Evolutionary conservation across 2,888 invertebrate genomes (phyloP), one percentile per base, ranked within the genome.

Genomic region (Pegoplata infirma): DNA sequence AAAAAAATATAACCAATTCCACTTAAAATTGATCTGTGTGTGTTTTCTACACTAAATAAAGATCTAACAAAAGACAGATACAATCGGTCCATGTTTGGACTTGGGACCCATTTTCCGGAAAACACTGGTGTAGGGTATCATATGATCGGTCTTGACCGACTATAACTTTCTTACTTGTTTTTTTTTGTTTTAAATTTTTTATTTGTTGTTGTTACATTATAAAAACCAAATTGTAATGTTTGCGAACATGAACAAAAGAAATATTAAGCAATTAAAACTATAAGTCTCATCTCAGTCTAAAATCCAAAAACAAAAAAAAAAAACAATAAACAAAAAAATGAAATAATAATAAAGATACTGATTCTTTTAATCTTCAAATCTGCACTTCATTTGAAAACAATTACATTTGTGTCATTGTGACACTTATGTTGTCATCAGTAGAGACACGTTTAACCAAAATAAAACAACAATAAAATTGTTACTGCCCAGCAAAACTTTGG

Each of bases 351-450:
- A 28, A 46, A 63, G 32, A 63, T 53, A 64, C 74, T 49, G 66
- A 71, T 71, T 59, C 17, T 49, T 28, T n/a, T 56, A 64, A 74
- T 69, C 69, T n/a, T 23, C 61, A 67, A 79, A 72, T 79, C 66
- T 75, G 61, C 78, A 79, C 78, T 78, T 74, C 61, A 74, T 74
- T 78, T 75, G 49, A 71, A 79, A 75, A 79, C 75, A 67, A 79
- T 75, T 56, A 71, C 79, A 71, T 55, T 66, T 71, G 67, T 75
- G 75, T 67, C 74, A 71, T 66, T 75, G 71, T 75, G 67, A 79
- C 75, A 75, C 75, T 79, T 72, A 67, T 67, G 67, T 61, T 75
- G 79, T 71, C 75, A 75, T 67, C 75, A 58, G 68, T 49, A 46
- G 63, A 79, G 55, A 71, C 71, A 78, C 74, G 49, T 46, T 71